phyloP scores from a whole-genome alignment of 2,888 invertebrate genomes.

The Halictus ligatus region DNA sequence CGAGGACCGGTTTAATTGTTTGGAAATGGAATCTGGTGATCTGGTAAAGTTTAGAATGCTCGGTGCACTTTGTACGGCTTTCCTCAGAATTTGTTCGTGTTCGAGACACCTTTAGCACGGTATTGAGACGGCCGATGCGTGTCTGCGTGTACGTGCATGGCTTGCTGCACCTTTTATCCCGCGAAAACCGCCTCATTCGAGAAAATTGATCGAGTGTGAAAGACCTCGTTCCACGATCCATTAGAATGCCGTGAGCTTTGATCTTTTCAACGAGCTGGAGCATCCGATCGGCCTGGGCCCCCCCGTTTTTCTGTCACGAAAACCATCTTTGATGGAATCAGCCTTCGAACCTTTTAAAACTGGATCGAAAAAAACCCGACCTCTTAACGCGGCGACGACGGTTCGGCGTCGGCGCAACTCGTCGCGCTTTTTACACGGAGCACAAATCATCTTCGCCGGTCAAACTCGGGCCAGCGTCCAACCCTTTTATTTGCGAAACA shows the following conservation, averaged over 20 bases:
- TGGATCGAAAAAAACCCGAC: constrained; percentile 52
- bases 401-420: constrained; percentile 34
- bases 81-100: constrained; percentile 51
- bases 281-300: constrained; percentile 62
- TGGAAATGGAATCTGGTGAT: not conserved
- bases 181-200: constrained; percentile 78
- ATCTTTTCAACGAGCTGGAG: constrained; percentile 71
- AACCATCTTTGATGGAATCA: constrained; percentile 60
- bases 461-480: not conserved
- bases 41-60: not conserved
- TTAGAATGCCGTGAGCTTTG: constrained; percentile 71
- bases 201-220: constrained; percentile 80
- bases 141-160: constrained; percentile 69
- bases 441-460: not conserved
- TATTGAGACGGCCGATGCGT: constrained; percentile 59
- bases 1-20: not conserved
- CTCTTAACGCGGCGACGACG: constrained; percentile 28
- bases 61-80: constrained; percentile 9
- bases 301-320: constrained; percentile 26
- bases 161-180: constrained; percentile 81
- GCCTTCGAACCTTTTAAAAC: constrained; percentile 59
- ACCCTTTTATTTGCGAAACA: not conserved
- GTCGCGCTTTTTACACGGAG: not conserved
- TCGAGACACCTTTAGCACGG: constrained; percentile 49
- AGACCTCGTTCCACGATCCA: constrained; percentile 73